Conservation (phyloP, 2,797 vertebrate species). For the Lacerta agilis region DNA sequence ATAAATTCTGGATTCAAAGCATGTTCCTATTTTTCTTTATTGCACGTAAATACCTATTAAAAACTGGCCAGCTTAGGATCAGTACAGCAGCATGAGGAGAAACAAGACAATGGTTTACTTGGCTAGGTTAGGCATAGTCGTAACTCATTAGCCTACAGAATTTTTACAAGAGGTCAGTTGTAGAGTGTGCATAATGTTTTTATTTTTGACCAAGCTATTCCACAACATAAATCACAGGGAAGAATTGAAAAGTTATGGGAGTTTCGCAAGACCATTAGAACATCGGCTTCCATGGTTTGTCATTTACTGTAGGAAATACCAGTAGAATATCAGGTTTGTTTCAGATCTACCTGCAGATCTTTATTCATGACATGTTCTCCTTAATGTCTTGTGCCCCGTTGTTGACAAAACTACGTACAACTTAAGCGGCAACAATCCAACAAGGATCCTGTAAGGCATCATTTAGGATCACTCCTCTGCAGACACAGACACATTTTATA, state of each 20-base stretch:
- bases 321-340: neutral
- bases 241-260: conserved; percentile 1
- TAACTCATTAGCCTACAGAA: neutral
- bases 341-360: neutral
- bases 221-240: neutral
- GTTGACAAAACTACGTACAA: neutral
- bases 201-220: neutral
- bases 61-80: conserved; percentile 5
- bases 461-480: neutral
- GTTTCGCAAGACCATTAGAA: neutral
- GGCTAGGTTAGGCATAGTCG: neutral
- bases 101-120: conserved; percentile 6
- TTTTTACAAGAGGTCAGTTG: conserved; percentile 32
- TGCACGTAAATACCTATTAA: conserved; percentile 13
- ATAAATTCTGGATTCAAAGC: conserved; percentile 12
- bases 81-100: conserved; percentile 5
- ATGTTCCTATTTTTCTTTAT: conserved; percentile 16
- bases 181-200: neutral
- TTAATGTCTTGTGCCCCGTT: neutral
- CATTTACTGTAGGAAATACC: neutral
- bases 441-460: neutral
- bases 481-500: neutral
- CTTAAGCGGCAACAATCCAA: neutral
- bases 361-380: neutral
- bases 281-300: neutral